phyloP scores from a whole-genome alignment of 1,140 invertebrate genomes.

The Bombus polaris region DNA sequence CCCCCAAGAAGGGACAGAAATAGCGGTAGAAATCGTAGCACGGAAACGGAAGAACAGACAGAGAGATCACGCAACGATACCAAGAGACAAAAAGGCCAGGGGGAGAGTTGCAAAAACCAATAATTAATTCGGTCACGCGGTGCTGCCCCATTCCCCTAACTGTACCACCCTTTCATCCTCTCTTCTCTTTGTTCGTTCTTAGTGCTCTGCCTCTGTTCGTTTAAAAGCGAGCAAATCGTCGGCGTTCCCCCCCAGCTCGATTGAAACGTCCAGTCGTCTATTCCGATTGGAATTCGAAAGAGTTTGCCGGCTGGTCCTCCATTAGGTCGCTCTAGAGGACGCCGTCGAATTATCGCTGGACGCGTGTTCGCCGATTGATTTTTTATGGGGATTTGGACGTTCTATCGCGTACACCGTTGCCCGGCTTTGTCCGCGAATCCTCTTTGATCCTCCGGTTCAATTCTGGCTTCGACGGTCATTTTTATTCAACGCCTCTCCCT shows the following conservation, averaged over 20 bases:
- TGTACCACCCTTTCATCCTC: constrained; percentile 35
- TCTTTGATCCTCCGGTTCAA: constrained; percentile 29
- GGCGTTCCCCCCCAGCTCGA: not conserved
- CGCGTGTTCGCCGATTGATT: constrained; percentile 17
- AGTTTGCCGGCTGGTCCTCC: not conserved
- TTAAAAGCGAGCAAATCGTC: constrained; percentile 27
- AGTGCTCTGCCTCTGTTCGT: constrained; percentile 7
- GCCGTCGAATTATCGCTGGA: constrained; percentile 7
- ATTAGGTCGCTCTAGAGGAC: not conserved
- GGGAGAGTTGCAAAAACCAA: constrained; percentile 55
- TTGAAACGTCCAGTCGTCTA: constrained; percentile 6
- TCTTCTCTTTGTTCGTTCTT: constrained; percentile 33
- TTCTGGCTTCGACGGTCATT: constrained; percentile 16
- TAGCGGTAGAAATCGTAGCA: not conserved
- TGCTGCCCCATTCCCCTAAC: constrained; percentile 37
- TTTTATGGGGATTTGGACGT: not conserved
- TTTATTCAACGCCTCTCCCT: constrained; percentile 20
- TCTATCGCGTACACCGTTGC: not conserved
- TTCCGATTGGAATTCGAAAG: constrained; percentile 3
- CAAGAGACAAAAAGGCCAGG: constrained; percentile 36
- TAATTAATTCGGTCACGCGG: constrained; percentile 68
- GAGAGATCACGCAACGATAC: constrained; percentile 4
- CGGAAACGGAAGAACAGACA: constrained; percentile 38
- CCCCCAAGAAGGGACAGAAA: not conserved
- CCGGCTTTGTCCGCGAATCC: constrained; percentile 5